Evolutionary conservation across 2,888 invertebrate species (phyloP).

Genomic region (Brenthis hecate): DNA sequence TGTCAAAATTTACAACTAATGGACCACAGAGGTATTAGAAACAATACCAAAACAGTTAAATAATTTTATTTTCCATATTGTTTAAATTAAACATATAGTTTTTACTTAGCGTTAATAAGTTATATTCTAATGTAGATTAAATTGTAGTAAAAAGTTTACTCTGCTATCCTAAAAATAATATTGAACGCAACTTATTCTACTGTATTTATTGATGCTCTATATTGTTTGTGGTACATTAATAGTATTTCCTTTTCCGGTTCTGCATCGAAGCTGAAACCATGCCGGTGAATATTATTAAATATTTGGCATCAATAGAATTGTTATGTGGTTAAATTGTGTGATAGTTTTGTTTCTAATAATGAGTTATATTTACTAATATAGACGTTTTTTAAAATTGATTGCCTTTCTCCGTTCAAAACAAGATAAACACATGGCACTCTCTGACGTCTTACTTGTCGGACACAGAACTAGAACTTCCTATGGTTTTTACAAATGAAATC

Average conservation of each 20-base stretch:
- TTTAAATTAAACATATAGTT: too few relatives aligned
- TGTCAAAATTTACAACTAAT: too few relatives aligned
- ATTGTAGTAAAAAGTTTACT: not conserved
- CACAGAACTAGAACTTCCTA: conserved; percentile 30
- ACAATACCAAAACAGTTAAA: too few relatives aligned
- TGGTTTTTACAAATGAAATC: conserved; percentile 26
- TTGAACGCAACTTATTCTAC: conserved; percentile 32
- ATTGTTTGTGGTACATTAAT: conserved; percentile 60
- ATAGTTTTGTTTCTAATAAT: conserved; percentile 43
- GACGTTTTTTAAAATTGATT: conserved; percentile 19
- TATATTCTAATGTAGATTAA: not conserved
- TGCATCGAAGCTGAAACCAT: conserved; percentile 82
- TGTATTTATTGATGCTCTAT: conserved; percentile 40
- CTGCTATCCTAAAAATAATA: not conserved
- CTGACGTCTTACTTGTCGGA: conserved; percentile 62
- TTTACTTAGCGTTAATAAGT: too few relatives aligned
- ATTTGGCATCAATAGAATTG: conserved; percentile 47
- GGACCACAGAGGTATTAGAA: too few relatives aligned
- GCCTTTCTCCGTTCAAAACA: conserved; percentile 49
- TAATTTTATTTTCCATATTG: too few relatives aligned
- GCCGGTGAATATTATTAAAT: conserved; percentile 79
- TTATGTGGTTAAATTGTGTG: conserved; percentile 52
- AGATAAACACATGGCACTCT: conserved; percentile 77
- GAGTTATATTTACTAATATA: conserved; percentile 27
- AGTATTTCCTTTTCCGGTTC: conserved; percentile 82